Conservation (phyloP, 2,888 invertebrate genomes). For the Coremacera marginata region DNA sequence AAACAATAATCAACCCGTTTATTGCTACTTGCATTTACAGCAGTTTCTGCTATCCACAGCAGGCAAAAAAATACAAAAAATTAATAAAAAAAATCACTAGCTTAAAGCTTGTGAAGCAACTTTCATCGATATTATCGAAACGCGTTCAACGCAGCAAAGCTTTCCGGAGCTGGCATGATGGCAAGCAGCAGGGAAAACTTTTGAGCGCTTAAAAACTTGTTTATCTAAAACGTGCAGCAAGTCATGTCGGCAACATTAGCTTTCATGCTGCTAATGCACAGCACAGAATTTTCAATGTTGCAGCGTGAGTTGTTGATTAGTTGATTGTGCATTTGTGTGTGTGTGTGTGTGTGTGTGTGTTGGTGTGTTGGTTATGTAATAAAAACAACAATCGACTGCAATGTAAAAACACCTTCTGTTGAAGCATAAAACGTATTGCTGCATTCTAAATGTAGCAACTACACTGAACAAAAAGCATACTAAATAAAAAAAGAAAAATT, state of each 20-base stretch:
- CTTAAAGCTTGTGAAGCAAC: constrained; percentile 5
- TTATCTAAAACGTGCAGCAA: neutral
- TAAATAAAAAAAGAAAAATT: too few species aligned
- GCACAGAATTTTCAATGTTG: neutral
- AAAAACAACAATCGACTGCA: neutral
- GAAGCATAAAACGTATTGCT: neutral
- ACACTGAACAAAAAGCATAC: too few species aligned
- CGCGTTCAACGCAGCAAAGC: neutral
- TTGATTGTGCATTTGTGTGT: neutral
- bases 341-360: neutral
- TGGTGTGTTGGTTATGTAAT: neutral
- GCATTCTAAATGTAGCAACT: neutral
- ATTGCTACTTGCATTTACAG: neutral
- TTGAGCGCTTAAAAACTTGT: neutral
- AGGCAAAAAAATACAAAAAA: neutral
- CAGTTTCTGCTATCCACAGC: neutral
- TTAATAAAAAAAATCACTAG: neutral
- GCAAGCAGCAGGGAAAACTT: neutral
- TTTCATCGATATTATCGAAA: neutral
- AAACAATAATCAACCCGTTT: neutral
- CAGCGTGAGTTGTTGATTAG: neutral
- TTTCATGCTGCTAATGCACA: neutral
- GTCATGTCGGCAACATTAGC: neutral
- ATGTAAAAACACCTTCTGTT: constrained; percentile 5
- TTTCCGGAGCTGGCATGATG: neutral